Evolutionary conservation across 2,113 vertebrate genomes (phyloP), one percentile per base, ranked within the genome.

Genomic region (Ochotona princeps): DNA sequence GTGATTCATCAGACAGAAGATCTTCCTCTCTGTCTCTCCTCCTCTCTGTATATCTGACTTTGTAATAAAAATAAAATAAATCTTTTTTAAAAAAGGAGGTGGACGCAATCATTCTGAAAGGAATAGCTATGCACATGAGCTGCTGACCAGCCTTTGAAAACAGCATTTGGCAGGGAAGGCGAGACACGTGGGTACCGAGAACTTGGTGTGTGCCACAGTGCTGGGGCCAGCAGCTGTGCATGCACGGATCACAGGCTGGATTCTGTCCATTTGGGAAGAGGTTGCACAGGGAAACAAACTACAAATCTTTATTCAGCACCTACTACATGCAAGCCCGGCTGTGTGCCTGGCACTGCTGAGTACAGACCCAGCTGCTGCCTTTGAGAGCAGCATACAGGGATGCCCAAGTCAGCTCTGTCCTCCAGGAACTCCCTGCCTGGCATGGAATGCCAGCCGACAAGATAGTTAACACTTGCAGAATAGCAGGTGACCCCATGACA

Each of bases 81-180:
- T n/a, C n/a, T n/a, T n/a, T n/a, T n/a, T n/a, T n/a, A n/a, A n/a
- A 96, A 87, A 96, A 92, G 87, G 87, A 84, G 87, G 91, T 92
- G 94, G 96, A 85, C 6, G 8, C 81, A 82, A 79, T 96, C 89
- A 97, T 94, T 95, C 87, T 91, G 88, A 92, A 95, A 90, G 67
- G 89, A 81, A 83, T 93, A 82, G 92, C 78, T 95, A 94, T 70
- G n/a, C 83, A 87, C 80, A 78, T 65, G 87, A 94, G 87, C 28
- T 78, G 32, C 83, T 28, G 89, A 82, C 63, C 89, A 94, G 51
- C 89, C 96, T 70, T 86, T 94, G 89, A 92, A 91, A 47, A 70
- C 11, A 0, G 30, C 10, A 38, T 78, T 94, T 75, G 1, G 83
- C 84, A 63, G 92, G 87, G 76, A 89, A 91, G 84, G 76, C 2